Conservation (phyloP, 2,113 vertebrate genomes). For the Pluvialis apricaria region DNA sequence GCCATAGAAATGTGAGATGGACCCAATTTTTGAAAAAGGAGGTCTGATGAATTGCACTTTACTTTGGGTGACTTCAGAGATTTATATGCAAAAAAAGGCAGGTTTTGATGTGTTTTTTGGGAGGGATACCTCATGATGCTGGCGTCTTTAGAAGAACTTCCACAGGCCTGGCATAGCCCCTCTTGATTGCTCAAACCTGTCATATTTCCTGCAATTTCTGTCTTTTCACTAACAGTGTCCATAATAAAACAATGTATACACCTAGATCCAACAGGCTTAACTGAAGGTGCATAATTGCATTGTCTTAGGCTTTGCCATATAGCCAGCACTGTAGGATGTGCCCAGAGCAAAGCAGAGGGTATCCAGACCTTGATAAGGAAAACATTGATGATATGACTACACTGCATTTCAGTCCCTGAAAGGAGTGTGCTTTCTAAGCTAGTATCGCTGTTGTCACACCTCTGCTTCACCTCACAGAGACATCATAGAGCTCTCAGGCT, state of each 20-base stretch:
- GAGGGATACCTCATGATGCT: not conserved
- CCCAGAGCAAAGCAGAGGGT: not conserved
- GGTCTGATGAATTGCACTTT: not conserved
- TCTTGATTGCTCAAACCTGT: not conserved
- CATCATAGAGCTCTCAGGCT: not conserved
- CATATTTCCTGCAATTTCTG: not conserved
- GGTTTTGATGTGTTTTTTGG: not conserved
- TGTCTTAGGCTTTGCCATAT: not conserved
- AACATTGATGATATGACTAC: not conserved
- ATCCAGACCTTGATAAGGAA: not conserved
- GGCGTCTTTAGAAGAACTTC: not conserved
- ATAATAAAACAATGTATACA: not conserved
- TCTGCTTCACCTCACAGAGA: not conserved
- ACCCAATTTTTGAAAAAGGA: not conserved
- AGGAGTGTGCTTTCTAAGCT: not conserved
- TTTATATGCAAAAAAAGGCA: not conserved
- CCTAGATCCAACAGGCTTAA: not conserved
- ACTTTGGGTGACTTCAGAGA: not conserved
- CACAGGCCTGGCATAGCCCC: not conserved
- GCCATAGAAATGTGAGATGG: not conserved
- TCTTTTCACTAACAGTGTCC: not conserved
- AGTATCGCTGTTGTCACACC: not conserved
- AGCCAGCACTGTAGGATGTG: not conserved
- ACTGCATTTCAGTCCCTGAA: not conserved
- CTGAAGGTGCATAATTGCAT: not conserved